Evolutionary conservation across 2,888 invertebrate species (phyloP), one percentile per base, ranked within the genome.

Genomic region (Eulithis prunata): DNA sequence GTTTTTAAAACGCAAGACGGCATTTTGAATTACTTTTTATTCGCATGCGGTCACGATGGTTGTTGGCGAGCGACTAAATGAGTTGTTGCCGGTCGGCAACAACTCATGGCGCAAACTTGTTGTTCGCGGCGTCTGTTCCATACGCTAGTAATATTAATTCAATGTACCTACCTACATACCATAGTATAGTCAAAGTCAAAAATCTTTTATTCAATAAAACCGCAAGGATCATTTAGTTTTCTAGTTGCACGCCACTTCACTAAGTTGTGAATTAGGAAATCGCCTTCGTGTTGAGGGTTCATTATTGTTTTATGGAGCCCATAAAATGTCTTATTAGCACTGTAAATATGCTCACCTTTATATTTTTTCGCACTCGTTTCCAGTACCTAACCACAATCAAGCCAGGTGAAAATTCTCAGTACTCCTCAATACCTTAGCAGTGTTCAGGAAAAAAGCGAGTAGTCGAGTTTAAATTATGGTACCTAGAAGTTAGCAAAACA

Each of bases 381-480:
- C 65, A 64, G 57, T 69, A 49, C 8, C 7, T 21, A 49, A 21
- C 21, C 49, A 64, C 57, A 74, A 77, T 72, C 69, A 75, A 71
- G 72, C 55, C 66, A 68, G 71, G 70, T 73, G 69, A 75, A 70
- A 66, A 66, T 76, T 75, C 74, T 76, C 58, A 66, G 75, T 77
- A 79, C 67, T 74, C 73, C 66, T 21, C 21, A 21, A 21, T 21
- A 21, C 21, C 21, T 71, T 64, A 72, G 73, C 76, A 71, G 71
- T 75, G 71, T 75, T 70, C 71, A 74, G 69, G 71, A 73, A 78
- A 76, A 78, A 76, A 63, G 55, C 59, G 64, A 71, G 68, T 43
- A 28, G 55, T 70, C 71, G n/a, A 63, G 69, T 75, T 81, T 79
- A 71, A 66, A 74, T 71, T 72, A 67, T 62, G 67, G 73, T 80